These are phyloP conservation scores for Caenorhabditis briggsae DNA, from an alignment of 1,140 invertebrate genomes.

Conservation along the genomic window DNA sequence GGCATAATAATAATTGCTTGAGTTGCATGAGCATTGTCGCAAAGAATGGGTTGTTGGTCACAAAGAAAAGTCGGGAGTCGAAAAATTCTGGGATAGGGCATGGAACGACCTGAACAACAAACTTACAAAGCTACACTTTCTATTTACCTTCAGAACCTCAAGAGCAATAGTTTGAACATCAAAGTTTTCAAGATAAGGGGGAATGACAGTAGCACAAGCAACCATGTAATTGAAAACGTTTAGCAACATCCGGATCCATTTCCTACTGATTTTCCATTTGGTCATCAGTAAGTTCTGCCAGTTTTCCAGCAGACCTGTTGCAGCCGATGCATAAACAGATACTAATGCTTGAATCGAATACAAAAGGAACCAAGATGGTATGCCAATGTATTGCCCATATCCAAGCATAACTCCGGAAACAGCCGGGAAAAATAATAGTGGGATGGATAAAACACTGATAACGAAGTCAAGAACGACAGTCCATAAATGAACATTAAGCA, in stretches of 20 bases:
- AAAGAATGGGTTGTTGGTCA: neutral
- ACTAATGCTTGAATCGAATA: neutral
- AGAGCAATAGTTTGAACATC: neutral
- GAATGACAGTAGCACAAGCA: neutral
- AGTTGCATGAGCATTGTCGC: neutral
- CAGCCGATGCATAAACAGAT: conserved; percentile 3
- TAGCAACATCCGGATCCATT: neutral
- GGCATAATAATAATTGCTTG: conserved; percentile 4
- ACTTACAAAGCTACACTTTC: too few species aligned
- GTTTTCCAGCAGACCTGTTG: neutral
- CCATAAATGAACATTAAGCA: conserved; percentile 12
- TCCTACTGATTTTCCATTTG: neutral
- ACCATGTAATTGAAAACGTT: neutral
- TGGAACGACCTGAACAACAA: neutral
- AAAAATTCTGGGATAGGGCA: conserved; percentile 14
- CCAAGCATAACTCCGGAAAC: conserved; percentile 8
- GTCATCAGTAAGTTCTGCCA: neutral
- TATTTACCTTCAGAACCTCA: conserved; percentile 3
- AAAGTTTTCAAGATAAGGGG: conserved; percentile 1
- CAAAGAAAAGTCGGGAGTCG: neutral
- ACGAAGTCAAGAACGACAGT: conserved; percentile 15
- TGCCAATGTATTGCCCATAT: conserved; percentile 17
- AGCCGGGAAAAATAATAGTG: neutral
- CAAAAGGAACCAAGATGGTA: neutral
- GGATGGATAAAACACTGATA: neutral